Base-by-base conservation (phyloP, 2,888 invertebrate genomes). In the Drosophila macrospina region DNA sequence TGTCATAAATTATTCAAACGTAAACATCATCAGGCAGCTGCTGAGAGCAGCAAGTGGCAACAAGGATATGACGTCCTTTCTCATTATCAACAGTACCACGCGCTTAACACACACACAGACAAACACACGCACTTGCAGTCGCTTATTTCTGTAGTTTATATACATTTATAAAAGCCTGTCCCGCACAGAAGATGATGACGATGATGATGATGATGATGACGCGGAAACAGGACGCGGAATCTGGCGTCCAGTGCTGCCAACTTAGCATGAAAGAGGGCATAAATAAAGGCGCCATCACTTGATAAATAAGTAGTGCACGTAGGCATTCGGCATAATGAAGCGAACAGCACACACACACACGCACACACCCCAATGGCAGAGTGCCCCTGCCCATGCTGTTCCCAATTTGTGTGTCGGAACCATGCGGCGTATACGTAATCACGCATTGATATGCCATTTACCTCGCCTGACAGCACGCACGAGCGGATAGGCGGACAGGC, bases 1-100 rank as follows among this genome's bases (percentile, higher is more conserved):
- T 82, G 80, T 85, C 86, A 90, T 91, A 90, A 91, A 90, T 91
- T 90, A 91, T 91, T 91, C 90, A 91, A 86, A 86, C 81, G 86
- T 81, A 87, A 91, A 90, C 89, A 90, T 90, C 86, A 90, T 89
- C 90, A 90, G 76, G 79, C 72, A 48, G 56, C 50, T 64, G 56
- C 50, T 64, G 55, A 57, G 34, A 24, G 66, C 63, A 61, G 56
- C 56, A 24, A 45, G 26, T 52, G 61, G 55, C 51, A 66, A 69
- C 20, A 52, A 56, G 51, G 44, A 48, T 37, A 36, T 45, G 55
- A 32, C 57, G 51, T 73, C 36, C 62, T 63, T 84, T 67, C 88
- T 83, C 83, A 83, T 83, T 83, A 88, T 83, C 84, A 77, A 77
- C 80, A 74, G 69, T 67, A 60, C 62, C 73, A 71, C 72, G 64